Conservation (phyloP, 1,140 invertebrate species). For the Polypedilum vanderplanki region DNA sequence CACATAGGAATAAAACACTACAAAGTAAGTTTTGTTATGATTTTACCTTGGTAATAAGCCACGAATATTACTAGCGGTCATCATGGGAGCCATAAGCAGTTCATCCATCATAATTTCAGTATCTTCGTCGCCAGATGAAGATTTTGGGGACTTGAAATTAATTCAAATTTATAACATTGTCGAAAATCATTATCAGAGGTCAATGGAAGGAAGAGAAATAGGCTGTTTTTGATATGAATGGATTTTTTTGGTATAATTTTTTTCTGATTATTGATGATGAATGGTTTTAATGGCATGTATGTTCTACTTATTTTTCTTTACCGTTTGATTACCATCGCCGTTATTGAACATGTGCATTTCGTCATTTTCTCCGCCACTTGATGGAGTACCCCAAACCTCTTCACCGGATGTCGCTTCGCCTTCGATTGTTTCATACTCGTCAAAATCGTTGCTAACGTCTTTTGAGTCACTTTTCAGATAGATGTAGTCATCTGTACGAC, state of each 20-base stretch:
- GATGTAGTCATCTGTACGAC: slow-evolving; percentile 37
- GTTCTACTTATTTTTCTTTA: slow-evolving; percentile 39
- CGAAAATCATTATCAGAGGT: background rate
- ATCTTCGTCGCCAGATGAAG: slow-evolving; percentile 58
- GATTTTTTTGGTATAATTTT: background rate
- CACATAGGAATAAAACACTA: background rate
- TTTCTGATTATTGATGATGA: slow-evolving; percentile 12
- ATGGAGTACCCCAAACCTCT: slow-evolving; percentile 79
- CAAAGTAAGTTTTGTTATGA: background rate
- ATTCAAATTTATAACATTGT: background rate
- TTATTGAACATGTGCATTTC: slow-evolving; percentile 57
- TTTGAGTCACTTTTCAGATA: slow-evolving; percentile 40
- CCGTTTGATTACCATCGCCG: slow-evolving; percentile 56
- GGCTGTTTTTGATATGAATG: background rate
- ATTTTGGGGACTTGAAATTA: slow-evolving; percentile 47
- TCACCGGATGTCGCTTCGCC: slow-evolving; percentile 68
- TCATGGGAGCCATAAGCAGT: slow-evolving; percentile 59
- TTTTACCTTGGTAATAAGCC: slow-evolving; percentile 54
- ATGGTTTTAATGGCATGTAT: background rate
- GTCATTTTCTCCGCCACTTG: slow-evolving; percentile 70
- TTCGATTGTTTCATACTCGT: slow-evolving; percentile 50
- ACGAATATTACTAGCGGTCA: slow-evolving; percentile 56
- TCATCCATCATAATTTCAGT: slow-evolving; percentile 66
- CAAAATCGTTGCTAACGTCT: slow-evolving; percentile 44
- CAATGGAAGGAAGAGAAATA: background rate